phyloP scores from a whole-genome alignment of 1,140 invertebrate genomes.

The Lucilia sericata region DNA sequence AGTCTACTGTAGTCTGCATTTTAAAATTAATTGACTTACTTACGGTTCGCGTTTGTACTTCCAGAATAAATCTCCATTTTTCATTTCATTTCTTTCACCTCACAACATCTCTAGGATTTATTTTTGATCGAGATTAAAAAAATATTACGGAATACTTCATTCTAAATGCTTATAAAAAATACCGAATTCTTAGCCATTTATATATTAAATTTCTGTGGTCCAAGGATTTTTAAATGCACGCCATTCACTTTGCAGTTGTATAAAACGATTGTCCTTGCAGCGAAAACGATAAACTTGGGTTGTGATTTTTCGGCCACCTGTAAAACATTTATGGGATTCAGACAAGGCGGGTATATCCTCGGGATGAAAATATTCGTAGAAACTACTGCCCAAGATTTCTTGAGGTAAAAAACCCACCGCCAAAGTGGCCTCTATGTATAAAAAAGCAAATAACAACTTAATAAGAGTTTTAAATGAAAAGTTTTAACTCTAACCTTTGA shows the following conservation, averaged over 20 bases:
- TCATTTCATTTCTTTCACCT: no score
- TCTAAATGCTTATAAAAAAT: slow-evolving; percentile 70
- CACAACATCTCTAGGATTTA: no score
- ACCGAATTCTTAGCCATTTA: slow-evolving; percentile 88
- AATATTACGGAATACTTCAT: no score
- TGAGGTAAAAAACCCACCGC: slow-evolving; percentile 92
- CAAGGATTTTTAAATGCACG: slow-evolving; percentile 90
- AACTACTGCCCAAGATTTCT: slow-evolving; percentile 90
- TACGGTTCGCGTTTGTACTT: no score
- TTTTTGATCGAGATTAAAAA: no score
- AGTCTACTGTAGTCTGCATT: no score
- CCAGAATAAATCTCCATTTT: no score
- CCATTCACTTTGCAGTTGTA: slow-evolving; percentile 85
- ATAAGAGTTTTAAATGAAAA: slow-evolving; percentile 26
- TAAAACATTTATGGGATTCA: slow-evolving; percentile 86
- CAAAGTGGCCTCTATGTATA: slow-evolving; percentile 81
- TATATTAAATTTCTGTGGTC: slow-evolving; percentile 91
- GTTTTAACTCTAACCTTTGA: slow-evolving; percentile 73
- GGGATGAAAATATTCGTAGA: slow-evolving; percentile 93
- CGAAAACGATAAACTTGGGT: slow-evolving; percentile 84
- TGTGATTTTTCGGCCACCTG: slow-evolving; percentile 74
- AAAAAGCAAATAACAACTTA: slow-evolving; percentile 55
- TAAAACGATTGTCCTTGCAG: slow-evolving; percentile 80
- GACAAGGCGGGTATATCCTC: slow-evolving; percentile 86
- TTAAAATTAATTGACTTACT: no score